Base-by-base conservation (phyloP, 2,888 invertebrate species). In the Drosophila nr. medialis region DNA sequence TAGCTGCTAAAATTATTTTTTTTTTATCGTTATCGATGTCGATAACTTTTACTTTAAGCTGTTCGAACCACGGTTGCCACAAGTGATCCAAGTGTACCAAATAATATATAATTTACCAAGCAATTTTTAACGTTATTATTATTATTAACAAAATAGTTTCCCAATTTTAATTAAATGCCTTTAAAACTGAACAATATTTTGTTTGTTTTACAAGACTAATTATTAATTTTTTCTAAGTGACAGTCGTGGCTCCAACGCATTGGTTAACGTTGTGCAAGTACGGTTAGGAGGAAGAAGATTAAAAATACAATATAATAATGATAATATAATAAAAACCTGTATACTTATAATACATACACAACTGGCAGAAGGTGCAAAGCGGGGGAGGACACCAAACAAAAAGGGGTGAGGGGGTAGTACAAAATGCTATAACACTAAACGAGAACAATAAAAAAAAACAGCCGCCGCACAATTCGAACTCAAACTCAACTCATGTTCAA, bases 281-380 rank as follows among this genome's bases (percentile, higher is more conserved):
- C 40, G 58, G 64, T 77, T 77, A 78, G 66, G 30, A 40, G 40
- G n/a, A 4, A 18, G 4, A 7, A 24, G 32, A 51, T 55, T 68
- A 73, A 40, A 62, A 74, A 51, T 63, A 72, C 58, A 15, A 51
- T 68, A 54, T 55, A 63, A 56, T 38, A 63, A 50, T 36, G 36
- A 53, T 59, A 58, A 54, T 27, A 40, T 40, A 40, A 51, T 32
- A 32, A 48, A 55, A 48, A 18, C 59, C 59, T 58, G 40, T 49
- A 45, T 40, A 56, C 56, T 64, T 63, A 72, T 49, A 58, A 62
- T 72, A 72, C 72, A 62, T 72, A 78, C 72, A 66, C 56, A 77
- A 63, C 55, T 72, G 53, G 30, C 68, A 55, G 54, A 48, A 58
- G 64, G 77, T 77, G 69, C 62, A 60, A 62, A 58, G 40, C 48